Percentiles rank a stretch among this genome's conserved stretches.
phyloP scores from a whole-genome alignment of 2,888 invertebrate genomes.

The Microctonus aethiopoides region DNA sequence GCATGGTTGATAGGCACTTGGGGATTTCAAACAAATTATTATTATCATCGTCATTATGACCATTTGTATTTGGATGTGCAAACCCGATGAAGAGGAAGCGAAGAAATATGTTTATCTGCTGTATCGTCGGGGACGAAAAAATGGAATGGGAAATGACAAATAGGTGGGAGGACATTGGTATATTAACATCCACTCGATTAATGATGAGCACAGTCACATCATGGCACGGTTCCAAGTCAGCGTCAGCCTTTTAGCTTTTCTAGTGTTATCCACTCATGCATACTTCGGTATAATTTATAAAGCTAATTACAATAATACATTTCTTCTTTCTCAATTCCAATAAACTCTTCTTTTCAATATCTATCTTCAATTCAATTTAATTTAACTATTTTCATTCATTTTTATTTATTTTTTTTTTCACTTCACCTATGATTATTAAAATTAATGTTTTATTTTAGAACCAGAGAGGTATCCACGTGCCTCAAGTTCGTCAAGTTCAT shows the following conservation, averaged over 20 bases:
- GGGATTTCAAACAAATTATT: background rate
- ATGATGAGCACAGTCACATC: slow-evolving; percentile 42
- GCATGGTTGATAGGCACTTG: background rate
- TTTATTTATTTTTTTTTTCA: too few species aligned
- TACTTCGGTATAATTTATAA: slow-evolving; percentile 2
- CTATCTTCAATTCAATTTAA: too few species aligned
- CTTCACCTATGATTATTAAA: background rate
- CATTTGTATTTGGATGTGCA: slow-evolving; percentile 3
- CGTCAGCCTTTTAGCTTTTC: slow-evolving; percentile 48
- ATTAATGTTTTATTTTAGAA: background rate
- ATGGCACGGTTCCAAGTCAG: slow-evolving; percentile 50
- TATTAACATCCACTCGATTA: slow-evolving; percentile 43
- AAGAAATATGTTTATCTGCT: background rate
- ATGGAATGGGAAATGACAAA: slow-evolving; percentile 33
- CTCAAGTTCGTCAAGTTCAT: slow-evolving; percentile 37
- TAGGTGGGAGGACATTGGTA: slow-evolving; percentile 46
- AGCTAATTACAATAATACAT: background rate
- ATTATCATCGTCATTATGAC: background rate
- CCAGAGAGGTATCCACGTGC: slow-evolving; percentile 49
- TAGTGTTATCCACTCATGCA: slow-evolving; percentile 28
- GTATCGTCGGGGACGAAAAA: background rate
- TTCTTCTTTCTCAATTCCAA: background rate
- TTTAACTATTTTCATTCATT: too few species aligned
- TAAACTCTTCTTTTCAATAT: too few species aligned
- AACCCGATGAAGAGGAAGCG: slow-evolving; percentile 15